Conservation (phyloP, 2,888 invertebrate species). For the Rhodophaea formosa region DNA sequence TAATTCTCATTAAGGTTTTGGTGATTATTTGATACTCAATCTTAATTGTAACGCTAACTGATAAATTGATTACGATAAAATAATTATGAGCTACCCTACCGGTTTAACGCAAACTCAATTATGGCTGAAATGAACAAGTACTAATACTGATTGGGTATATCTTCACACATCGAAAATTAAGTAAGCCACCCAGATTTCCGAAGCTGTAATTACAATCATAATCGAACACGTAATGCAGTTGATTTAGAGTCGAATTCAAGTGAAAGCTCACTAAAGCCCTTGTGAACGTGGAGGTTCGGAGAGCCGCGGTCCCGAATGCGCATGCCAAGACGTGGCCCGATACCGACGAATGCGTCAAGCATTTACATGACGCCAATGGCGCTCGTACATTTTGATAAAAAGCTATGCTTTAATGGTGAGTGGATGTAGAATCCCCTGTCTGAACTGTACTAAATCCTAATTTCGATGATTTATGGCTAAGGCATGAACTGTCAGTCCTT, state of each 20-base stretch:
- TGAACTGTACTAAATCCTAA: slow-evolving; percentile 26
- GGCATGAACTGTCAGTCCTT: slow-evolving; percentile 37
- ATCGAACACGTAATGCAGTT: not conserved
- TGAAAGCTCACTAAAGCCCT: slow-evolving; percentile 36
- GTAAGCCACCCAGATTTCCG: not conserved
- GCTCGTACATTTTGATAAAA: slow-evolving; percentile 34
- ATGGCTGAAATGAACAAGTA: too few relatives aligned
- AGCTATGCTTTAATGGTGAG: slow-evolving; percentile 48
- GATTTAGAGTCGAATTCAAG: slow-evolving; percentile 28
- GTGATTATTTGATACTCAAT: too few relatives aligned
- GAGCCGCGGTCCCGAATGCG: slow-evolving; percentile 46
- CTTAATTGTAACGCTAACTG: too few relatives aligned
- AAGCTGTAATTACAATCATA: not conserved
- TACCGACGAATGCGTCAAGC: slow-evolving; percentile 60
- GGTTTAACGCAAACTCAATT: too few relatives aligned
- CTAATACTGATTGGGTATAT: not conserved
- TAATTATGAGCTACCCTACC: too few relatives aligned
- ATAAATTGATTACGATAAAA: too few relatives aligned
- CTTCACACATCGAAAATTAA: not conserved
- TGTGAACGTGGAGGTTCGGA: slow-evolving; percentile 29
- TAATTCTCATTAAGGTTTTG: too few relatives aligned
- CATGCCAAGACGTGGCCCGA: slow-evolving; percentile 50
- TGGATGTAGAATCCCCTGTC: slow-evolving; percentile 49
- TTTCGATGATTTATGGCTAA: slow-evolving; percentile 24
- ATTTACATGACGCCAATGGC: slow-evolving; percentile 47